Conservation (phyloP, 2,113 vertebrate genomes). For the Pavo muticus region DNA sequence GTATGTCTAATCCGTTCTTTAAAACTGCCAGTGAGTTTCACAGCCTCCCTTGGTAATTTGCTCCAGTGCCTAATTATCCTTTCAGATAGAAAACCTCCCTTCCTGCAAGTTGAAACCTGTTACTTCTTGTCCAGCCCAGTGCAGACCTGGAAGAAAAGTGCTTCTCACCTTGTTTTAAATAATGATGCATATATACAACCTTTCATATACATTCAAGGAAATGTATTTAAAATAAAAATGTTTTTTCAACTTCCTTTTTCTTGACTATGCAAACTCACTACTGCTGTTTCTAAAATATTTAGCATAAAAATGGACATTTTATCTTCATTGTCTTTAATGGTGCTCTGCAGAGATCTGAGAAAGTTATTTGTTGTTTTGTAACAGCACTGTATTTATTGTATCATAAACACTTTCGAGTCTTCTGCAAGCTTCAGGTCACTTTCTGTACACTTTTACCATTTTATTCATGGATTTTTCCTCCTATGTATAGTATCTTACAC, state of each 20-base stretch:
- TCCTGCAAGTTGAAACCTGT: slow-evolving; percentile 47
- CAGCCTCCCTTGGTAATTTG: slow-evolving; percentile 67
- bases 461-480: not conserved
- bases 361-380: not conserved
- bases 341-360: not conserved
- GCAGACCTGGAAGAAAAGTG: not conserved
- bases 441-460: not conserved
- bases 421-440: not conserved
- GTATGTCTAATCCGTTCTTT: slow-evolving; percentile 67
- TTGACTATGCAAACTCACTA: not conserved
- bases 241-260: not conserved
- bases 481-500: not conserved
- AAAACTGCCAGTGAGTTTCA: slow-evolving; percentile 70
- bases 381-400: not conserved
- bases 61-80: slow-evolving; percentile 63
- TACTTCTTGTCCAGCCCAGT: slow-evolving; percentile 1
- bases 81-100: slow-evolving; percentile 56
- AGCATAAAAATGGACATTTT: not conserved
- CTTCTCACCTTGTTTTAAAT: not conserved
- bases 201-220: not conserved
- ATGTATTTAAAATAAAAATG: not conserved
- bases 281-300: not conserved
- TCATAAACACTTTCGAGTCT: not conserved
- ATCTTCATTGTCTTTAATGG: not conserved
- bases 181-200: not conserved